Base-by-base conservation (phyloP, 1,140 invertebrate species). In the Zaprionus inermis region DNA sequence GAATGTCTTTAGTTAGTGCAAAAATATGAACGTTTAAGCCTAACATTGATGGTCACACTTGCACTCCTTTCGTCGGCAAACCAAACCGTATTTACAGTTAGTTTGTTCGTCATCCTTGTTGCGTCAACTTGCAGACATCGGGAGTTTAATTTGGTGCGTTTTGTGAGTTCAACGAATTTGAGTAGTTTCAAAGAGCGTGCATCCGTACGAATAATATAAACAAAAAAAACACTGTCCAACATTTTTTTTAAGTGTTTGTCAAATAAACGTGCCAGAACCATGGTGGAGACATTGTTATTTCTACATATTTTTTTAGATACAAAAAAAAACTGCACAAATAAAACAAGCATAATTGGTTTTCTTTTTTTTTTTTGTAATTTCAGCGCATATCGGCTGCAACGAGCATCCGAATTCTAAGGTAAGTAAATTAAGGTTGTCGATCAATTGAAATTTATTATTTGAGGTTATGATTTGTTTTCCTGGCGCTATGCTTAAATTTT, bases 161-260 rank as follows among this genome's bases (percentile, higher is more conserved):
- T 20, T 28, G 20, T 65, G 58, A 69, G 22, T 56, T 61, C 51
- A 69, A 73, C 71, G 71, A 73, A 61, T 56, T 69, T 59, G 12
- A 46, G 64, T 54, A 18, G 54, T 58, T 73, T 69, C 57, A 28
- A 68, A 59, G 70, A 44, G 64, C 70, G 30, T 46, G 30, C 34
- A 72, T 34, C 51, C 34, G 46, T 59, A 55, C 24, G 22, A 64
- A 64, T 20, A 64, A 64, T 20, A 72, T 67, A 44, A 72, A 28
- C 55, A 32, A 32, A 54, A 68, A 68, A 58, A 69, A 55, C 18
- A 56, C 24, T 55, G 5, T 9, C 9, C 54, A 41, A 20, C 14
- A 49, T 73, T 73, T 73, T 73, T 69, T 69, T 64, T 18, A 46
- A 69, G 71, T 73, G 71, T 28, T 54, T 67, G 44, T n/a, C 32